Percentiles rank a stretch among this genome's conserved stretches.
Evolutionary conservation across 2,113 vertebrate genomes (phyloP).

Genomic region (Laticauda laticaudata): DNA sequence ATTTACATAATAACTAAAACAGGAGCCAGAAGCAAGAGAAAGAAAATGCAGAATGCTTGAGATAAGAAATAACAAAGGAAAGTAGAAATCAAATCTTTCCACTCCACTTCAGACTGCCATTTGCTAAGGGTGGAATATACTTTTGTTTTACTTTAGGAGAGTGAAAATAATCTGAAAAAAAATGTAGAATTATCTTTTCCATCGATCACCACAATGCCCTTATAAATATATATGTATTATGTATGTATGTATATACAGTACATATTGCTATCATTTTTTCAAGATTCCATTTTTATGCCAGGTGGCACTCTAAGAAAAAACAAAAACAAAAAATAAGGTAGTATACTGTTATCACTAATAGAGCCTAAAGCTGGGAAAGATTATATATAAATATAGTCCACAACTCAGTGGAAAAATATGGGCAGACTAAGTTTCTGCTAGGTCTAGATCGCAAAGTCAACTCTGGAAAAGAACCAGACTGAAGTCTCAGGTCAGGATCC

Average conservation of each 20-base stretch:
- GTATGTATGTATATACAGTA: background rate
- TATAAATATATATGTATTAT: background rate
- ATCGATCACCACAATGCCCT: background rate
- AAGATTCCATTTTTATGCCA: background rate
- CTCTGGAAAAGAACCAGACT: no score
- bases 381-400: background rate
- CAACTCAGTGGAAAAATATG: background rate
- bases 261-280: background rate
- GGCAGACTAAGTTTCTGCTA: background rate
- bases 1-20: background rate
- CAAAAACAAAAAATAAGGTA: background rate
- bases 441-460: background rate
- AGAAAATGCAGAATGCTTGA: background rate
- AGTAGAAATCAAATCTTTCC: background rate
- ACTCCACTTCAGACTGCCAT: background rate
- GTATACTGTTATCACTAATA: background rate
- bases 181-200: background rate
- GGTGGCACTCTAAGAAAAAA: background rate
- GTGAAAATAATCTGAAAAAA: background rate
- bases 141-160: background rate
- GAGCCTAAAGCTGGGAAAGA: no score
- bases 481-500: background rate
- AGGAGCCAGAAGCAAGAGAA: background rate
- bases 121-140: background rate
- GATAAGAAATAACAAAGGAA: background rate